Evolutionary conservation across 2,113 vertebrate genomes (phyloP), one percentile per base, ranked within the genome.

Genomic region (Scortum barcoo): DNA sequence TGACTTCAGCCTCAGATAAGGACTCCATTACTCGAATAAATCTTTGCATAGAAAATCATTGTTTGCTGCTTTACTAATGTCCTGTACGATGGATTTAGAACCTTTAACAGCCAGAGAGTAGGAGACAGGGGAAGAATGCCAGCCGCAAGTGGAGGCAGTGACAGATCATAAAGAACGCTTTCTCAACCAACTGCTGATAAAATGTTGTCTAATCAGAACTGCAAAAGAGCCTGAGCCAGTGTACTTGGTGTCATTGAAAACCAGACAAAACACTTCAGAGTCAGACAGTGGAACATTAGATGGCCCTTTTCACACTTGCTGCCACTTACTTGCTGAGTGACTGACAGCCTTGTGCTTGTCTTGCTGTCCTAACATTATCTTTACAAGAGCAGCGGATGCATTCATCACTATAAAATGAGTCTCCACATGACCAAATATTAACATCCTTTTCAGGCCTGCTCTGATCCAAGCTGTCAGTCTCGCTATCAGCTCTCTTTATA

Each of bases 121-220:
- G 46, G 81, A 60, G 74, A 42, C 13, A 20, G 22, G 60, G 44
- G 7, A n/a, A 63, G 26, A 30, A 33, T 36, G 20, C 10, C 30
- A 14, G 46, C 14, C 33, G 22, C 28, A 57, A 44, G n/a, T 7
- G 2, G 73, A 67, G 46, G 42, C 66, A 77, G 38, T 33, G 57
- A 51, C 28, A 48, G 26, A 54, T 50, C 19, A 61, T 16, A 60
- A 38, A 63, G 44, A 20, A 58, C 14, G 28, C 13, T 62, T 68
- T 71, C 56, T 54, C 30, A 0, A 60, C 24, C 68, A 85, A 61
- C 51, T 65, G 69, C 73, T 83, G 77, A 85, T 78, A 65, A 82
- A 72, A 80, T 51, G 24, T 46, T 48, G 26, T 58, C 78, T 81
- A 16, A 60, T 71, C 51, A 61, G 72, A 56, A 56, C 2, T 44